Evolutionary conservation across 1,140 invertebrate species (phyloP), one percentile per base, ranked within the genome.

Genomic region (Aphelenchoides avenae): DNA sequence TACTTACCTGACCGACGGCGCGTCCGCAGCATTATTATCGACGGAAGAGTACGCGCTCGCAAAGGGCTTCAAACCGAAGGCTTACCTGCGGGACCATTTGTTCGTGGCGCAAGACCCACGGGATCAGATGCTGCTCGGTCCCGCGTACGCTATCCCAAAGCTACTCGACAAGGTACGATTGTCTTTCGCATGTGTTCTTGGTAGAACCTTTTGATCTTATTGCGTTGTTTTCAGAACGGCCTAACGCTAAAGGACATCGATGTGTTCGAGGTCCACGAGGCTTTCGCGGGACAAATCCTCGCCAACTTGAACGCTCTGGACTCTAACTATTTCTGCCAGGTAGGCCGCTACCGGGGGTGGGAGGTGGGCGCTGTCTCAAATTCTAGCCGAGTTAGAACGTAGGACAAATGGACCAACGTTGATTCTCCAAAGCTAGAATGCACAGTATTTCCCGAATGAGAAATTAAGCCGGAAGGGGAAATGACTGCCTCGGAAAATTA

Each of bases 191-290:
- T n/a, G 68, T 61, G n/a, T n/a, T n/a, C n/a, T n/a, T n/a, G n/a
- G n/a, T n/a, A n/a, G n/a, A n/a, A n/a, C n/a, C n/a, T n/a, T n/a
- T n/a, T n/a, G n/a, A n/a, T n/a, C n/a, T n/a, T n/a, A n/a, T n/a
- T n/a, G n/a, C n/a, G n/a, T n/a, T n/a, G n/a, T n/a, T n/a, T n/a
- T n/a, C 30, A 48, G 80, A 83, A 87, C 61, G 91, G 91, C 18
- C 83, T 99, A 0, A 82, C 80, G 13, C 54, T 95, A 24, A 86
- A 86, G 42, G 94, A 99, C 75, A 87, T 99, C 76, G 89, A 91
- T 80, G 89, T 91, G 0, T 98, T 91, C 87, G 95, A 99, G 83
- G 87, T 95, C 64, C 95, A 99, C 77, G 95, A 99, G 83, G 95
- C 95, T 9, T 99, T 99, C 81, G 92, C 95, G 64, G 89, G 92